Percentiles rank a stretch among this genome's conserved stretches.
Evolutionary conservation across 2,113 vertebrate species (phyloP).

Genomic region (Coreoperca whiteheadi): DNA sequence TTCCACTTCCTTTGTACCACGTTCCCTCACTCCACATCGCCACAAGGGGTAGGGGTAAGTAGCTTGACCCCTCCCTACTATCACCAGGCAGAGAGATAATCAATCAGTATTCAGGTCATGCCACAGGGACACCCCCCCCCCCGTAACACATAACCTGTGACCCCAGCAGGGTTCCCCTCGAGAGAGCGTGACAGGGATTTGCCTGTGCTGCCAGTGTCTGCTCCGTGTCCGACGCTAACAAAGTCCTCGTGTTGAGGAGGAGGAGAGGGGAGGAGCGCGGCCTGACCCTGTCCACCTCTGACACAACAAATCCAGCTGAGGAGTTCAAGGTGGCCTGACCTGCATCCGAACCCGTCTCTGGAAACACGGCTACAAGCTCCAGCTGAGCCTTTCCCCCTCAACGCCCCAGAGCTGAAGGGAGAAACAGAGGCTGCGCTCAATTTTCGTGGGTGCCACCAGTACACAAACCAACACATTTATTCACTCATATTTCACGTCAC

Average conservation of each 20-base stretch:
- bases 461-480: constrained; percentile 43
- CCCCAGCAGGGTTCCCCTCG: constrained; percentile 56
- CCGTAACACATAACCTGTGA: constrained; percentile 74
- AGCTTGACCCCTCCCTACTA: constrained; percentile 49
- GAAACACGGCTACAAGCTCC: constrained; percentile 32
- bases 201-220: constrained; percentile 62
- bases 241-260: constrained; percentile 58
- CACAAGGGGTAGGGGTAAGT: constrained; percentile 55
- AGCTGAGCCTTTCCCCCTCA: constrained; percentile 20
- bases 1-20: constrained; percentile 30
- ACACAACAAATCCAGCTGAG: constrained; percentile 71
- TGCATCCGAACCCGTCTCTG: constrained; percentile 49
- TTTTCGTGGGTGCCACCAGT: background rate
- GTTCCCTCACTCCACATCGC: constrained; percentile 41
- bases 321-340: constrained; percentile 77
- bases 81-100: constrained; percentile 59
- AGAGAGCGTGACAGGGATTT: constrained; percentile 69
- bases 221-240: constrained; percentile 72
- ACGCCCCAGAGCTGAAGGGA: background rate
- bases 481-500: constrained; percentile 51
- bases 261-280: constrained; percentile 25
- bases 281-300: constrained; percentile 59
- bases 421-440: background rate
- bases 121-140: constrained; percentile 36
- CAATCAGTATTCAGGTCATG: constrained; percentile 78